phyloP scores from a whole-genome alignment of 2,797 vertebrate species.

The Lemur catta region DNA sequence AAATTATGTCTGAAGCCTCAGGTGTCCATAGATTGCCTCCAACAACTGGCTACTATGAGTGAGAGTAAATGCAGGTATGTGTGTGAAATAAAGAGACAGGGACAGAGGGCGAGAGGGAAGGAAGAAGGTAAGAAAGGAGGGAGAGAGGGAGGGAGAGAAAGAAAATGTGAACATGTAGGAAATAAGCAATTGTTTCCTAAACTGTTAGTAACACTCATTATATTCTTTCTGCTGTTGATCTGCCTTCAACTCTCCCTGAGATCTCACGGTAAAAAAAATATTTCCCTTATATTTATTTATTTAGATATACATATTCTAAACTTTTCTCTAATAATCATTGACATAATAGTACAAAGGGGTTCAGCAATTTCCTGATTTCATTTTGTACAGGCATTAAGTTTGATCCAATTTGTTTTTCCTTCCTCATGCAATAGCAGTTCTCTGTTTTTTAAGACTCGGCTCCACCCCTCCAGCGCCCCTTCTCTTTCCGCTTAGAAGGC shows the following conservation, averaged over 20 bases:
- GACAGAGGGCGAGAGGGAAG: neutral
- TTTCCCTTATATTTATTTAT: neutral
- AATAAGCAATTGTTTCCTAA: neutral
- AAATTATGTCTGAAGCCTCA: neutral
- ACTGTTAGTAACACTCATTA: neutral
- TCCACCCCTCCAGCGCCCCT: neutral
- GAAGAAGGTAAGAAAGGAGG: neutral
- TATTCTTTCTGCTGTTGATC: neutral
- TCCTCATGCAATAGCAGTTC: neutral
- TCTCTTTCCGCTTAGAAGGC: neutral
- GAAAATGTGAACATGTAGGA: neutral
- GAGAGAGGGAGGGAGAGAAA: neutral
- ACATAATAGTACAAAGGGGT: neutral
- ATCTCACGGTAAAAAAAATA: neutral
- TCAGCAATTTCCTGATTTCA: constrained; percentile 5
- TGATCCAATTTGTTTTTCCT: neutral
- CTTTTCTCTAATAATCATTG: neutral
- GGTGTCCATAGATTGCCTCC: neutral
- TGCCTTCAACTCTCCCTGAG: neutral
- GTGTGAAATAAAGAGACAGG: neutral
- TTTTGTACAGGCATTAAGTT: neutral
- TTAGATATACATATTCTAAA: neutral
- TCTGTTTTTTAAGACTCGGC: neutral
- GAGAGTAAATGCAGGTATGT: neutral
- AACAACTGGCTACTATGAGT: neutral